Percentiles rank a stretch among this genome's conserved stretches.
phyloP scores from a whole-genome alignment of 1,140 invertebrate genomes.

The Temnothorax curvispinosus region DNA sequence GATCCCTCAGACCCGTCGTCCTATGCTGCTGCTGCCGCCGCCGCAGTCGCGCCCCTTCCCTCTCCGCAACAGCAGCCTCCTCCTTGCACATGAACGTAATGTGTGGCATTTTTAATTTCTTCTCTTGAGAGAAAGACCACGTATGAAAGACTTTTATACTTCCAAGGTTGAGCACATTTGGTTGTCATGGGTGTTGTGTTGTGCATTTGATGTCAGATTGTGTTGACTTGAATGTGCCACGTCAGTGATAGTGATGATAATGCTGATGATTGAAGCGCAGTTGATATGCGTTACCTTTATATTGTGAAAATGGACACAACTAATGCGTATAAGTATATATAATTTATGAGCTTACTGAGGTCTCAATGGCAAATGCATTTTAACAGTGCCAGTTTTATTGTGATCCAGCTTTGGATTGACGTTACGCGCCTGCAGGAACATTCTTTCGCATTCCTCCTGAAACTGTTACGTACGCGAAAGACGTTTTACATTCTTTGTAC shows the following conservation, averaged over 20 bases:
- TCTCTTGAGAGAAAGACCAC: constrained; percentile 15
- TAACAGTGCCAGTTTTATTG: constrained; percentile 58
- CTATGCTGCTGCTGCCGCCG: constrained; percentile 80
- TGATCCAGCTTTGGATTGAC: constrained; percentile 28
- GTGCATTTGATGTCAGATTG: neutral
- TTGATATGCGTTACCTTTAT: neutral
- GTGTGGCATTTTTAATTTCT: neutral
- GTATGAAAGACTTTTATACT: neutral
- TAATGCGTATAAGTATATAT: constrained; percentile 31
- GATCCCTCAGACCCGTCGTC: constrained; percentile 83
- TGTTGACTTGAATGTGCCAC: neutral
- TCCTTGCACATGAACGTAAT: constrained; percentile 74
- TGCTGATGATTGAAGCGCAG: neutral
- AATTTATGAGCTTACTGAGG: constrained; percentile 27
- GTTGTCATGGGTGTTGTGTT: neutral
- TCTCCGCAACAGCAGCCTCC: constrained; percentile 84
- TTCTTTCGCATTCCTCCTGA: constrained; percentile 19
- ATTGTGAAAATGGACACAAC: neutral
- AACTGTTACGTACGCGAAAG: neutral
- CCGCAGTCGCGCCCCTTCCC: constrained; percentile 83
- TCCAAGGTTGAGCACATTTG: neutral
- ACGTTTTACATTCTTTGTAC: constrained; percentile 14
- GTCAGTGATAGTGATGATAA: constrained; percentile 3
- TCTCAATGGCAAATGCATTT: constrained; percentile 23
- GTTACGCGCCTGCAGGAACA: neutral